Evolutionary conservation across 2,113 vertebrate genomes (phyloP).

Genomic region (Irena cyanogastra): DNA sequence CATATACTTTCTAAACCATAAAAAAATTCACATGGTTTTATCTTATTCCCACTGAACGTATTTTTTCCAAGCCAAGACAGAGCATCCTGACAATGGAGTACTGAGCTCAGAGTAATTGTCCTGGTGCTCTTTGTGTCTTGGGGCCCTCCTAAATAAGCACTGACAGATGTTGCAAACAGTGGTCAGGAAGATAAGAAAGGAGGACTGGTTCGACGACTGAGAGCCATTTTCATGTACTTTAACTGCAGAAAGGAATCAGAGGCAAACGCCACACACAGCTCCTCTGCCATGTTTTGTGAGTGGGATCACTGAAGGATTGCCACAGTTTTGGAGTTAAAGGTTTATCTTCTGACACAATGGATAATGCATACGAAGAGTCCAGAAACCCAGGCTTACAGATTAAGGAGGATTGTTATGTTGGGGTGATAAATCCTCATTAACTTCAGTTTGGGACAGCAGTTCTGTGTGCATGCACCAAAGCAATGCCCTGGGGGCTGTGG

Average conservation of each 20-base stretch:
- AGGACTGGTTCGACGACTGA: background rate
- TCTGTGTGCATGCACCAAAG: background rate
- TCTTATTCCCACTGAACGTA: constrained; percentile 7
- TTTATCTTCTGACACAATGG: background rate
- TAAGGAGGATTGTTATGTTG: background rate
- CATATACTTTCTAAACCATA: background rate
- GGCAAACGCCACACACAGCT: background rate
- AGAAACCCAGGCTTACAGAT: background rate
- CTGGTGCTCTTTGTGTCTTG: background rate
- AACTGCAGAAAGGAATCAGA: background rate
- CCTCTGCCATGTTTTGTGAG: background rate
- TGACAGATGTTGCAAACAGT: constrained; percentile 25
- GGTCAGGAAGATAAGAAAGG: constrained; percentile 18
- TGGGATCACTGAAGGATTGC: background rate
- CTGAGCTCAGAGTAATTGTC: background rate
- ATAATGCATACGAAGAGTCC: background rate
- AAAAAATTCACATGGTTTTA: background rate
- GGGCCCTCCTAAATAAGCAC: background rate
- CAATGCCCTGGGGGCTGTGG: background rate
- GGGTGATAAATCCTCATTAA: background rate
- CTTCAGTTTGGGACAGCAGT: background rate
- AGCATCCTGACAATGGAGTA: background rate
- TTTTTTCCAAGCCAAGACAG: constrained; percentile 31
- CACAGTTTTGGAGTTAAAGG: background rate
- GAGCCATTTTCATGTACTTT: background rate